Conservation (phyloP, 2,113 vertebrate genomes). For the Percina caprodes region DNA sequence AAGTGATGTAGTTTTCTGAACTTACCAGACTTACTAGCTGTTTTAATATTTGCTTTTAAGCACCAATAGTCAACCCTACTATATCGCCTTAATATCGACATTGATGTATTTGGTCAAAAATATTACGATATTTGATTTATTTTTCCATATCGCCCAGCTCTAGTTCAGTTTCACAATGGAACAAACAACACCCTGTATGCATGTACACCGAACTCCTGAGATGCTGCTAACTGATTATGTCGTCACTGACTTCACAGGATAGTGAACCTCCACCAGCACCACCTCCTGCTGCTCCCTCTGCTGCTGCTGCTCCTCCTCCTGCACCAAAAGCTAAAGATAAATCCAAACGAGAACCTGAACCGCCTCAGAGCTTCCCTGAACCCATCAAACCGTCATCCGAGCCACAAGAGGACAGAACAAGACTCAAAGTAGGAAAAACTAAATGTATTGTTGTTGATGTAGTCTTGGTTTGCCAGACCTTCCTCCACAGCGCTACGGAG, state of each 20-base stretch:
- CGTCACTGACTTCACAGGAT: constrained; percentile 53
- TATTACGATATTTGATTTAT: too few relatives aligned
- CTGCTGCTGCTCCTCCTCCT: constrained; percentile 10
- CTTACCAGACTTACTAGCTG: too few relatives aligned
- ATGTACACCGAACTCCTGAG: background rate
- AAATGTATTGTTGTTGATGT: background rate
- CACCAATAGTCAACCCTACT: too few relatives aligned
- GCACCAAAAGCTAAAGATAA: constrained; percentile 44
- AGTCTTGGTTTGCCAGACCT: too few relatives aligned
- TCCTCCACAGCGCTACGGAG: too few relatives aligned
- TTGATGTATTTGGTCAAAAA: too few relatives aligned
- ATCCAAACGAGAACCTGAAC: constrained; percentile 39
- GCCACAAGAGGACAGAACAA: constrained; percentile 39
- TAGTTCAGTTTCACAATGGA: background rate
- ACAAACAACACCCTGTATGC: background rate
- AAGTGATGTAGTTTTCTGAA: too few relatives aligned
- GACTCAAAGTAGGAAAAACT: constrained; percentile 54
- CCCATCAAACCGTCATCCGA: constrained; percentile 33
- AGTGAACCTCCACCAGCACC: constrained; percentile 52
- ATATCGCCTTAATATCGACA: too few relatives aligned
- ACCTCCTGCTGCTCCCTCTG: constrained; percentile 20
- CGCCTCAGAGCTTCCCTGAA: constrained; percentile 24
- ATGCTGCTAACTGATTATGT: background rate
- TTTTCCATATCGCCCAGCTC: too few relatives aligned
- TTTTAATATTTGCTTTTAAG: too few relatives aligned